Evolutionary conservation across 2,888 invertebrate genomes (phyloP).

Genomic region (Ichneumon xanthorius): DNA sequence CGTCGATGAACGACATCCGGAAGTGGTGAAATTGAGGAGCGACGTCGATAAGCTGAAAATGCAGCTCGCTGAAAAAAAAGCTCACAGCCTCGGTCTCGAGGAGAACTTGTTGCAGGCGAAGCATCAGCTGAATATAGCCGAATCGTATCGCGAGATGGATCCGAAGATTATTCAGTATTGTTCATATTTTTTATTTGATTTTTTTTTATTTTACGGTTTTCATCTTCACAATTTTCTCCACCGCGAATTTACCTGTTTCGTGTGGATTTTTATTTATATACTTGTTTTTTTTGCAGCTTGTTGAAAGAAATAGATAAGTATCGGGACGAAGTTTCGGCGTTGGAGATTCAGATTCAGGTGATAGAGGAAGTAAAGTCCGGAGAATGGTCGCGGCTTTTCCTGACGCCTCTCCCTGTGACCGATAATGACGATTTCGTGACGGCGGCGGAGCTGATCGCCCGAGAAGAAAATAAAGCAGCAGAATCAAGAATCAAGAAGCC

Average conservation of each 20-base stretch:
- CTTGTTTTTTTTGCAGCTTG: conserved; percentile 60
- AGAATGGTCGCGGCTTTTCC: background rate
- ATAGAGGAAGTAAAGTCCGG: conserved; percentile 4
- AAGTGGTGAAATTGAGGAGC: conserved; percentile 55
- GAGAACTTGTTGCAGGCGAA: conserved; percentile 20
- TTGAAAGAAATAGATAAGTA: conserved; percentile 51
- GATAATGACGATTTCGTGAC: conserved; percentile 27
- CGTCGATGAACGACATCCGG: conserved; percentile 45
- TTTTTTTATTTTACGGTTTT: background rate
- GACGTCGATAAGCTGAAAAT: conserved; percentile 62
- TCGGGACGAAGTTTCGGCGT: conserved; percentile 41
- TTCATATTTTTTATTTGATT: background rate
- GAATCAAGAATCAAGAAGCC: conserved; percentile 22
- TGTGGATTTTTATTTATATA: background rate
- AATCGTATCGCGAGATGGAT: background rate
- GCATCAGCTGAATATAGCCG: conserved; percentile 15
- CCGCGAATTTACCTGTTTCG: background rate
- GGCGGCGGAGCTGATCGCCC: conserved; percentile 57
- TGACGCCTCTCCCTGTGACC: background rate
- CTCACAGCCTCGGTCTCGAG: conserved; percentile 8
- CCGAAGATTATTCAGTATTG: background rate
- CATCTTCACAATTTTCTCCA: background rate
- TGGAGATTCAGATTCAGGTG: conserved; percentile 54
- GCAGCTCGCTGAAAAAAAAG: conserved; percentile 30
- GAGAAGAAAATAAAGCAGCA: background rate